These are phyloP conservation scores for Drosophila varians DNA, from an alignment of 1,140 invertebrate genomes.

Conservation along the genomic window DNA sequence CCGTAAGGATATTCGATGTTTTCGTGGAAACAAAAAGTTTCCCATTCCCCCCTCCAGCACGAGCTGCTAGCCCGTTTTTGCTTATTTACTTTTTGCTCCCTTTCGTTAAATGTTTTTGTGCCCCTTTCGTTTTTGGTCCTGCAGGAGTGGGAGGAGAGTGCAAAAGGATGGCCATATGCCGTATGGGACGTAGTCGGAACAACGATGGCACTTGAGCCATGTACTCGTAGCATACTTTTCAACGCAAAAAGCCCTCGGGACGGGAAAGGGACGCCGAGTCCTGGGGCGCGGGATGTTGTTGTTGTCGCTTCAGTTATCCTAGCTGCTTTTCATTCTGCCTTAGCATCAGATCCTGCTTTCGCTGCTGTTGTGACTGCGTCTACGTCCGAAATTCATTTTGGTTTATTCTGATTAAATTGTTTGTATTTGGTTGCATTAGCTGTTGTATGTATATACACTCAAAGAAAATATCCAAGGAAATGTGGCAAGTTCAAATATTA, in stretches of 20 bases:
- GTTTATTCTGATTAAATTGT: conserved; percentile 81
- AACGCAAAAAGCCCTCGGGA: conserved; percentile 65
- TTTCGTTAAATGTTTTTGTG: conserved; percentile 73
- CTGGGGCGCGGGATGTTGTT: conserved; percentile 31
- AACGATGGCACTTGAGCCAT: conserved; percentile 67
- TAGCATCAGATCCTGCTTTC: not conserved
- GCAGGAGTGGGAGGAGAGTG: conserved; percentile 1
- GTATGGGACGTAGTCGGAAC: conserved; percentile 41
- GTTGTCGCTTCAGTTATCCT: conserved; percentile 3
- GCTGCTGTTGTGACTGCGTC: conserved; percentile 26
- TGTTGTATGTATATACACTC: conserved; percentile 22
- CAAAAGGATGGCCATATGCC: conserved; percentile 55
- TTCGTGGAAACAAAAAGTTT: conserved; percentile 34
- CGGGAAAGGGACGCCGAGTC: conserved; percentile 10
- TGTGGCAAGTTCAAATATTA: not conserved
- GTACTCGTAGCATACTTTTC: conserved; percentile 71
- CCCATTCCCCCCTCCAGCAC: not conserved
- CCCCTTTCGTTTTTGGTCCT: conserved; percentile 17
- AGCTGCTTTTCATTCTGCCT: not conserved
- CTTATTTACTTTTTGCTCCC: conserved; percentile 26
- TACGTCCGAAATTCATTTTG: conserved; percentile 70
- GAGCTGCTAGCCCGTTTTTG: conserved; percentile 21
- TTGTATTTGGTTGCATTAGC: conserved; percentile 79
- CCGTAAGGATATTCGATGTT: conserved; percentile 44
- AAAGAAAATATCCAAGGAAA: not conserved